These are phyloP conservation scores for Metacarcinus magister DNA, from an alignment of 2,888 invertebrate genomes.

Conservation along the genomic window DNA sequence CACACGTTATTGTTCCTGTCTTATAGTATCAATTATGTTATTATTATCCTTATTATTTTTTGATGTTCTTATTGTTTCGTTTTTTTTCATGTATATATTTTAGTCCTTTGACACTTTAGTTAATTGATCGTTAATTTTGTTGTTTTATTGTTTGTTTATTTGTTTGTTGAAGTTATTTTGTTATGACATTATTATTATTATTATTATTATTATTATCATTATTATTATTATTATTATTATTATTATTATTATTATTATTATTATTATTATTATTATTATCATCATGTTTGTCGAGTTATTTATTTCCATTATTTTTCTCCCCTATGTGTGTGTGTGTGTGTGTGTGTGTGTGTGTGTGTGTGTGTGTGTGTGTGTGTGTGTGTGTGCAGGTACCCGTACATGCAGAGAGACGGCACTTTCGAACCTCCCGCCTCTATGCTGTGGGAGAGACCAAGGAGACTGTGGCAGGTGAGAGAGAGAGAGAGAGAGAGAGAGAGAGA, in stretches of 20 bases:
- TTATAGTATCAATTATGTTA: too few relatives aligned
- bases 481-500: neutral
- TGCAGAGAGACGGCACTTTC: conserved; percentile 79
- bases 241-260: neutral
- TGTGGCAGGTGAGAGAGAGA: conserved; percentile 69
- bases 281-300: neutral
- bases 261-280: too few relatives aligned
- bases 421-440: conserved; percentile 81
- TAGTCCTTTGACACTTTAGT: too few relatives aligned
- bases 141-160: too few relatives aligned
- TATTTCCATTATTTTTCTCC: neutral
- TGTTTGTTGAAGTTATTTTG: too few relatives aligned
- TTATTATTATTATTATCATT: neutral
- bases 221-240: neutral
- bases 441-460: conserved; percentile 78
- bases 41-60: neutral
- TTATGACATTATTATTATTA: too few relatives aligned
- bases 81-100: too few relatives aligned
- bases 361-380: conserved; percentile 57
- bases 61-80: too few relatives aligned
- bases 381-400: conserved; percentile 77
- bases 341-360: conserved; percentile 61
- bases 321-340: conserved; percentile 50
- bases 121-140: too few relatives aligned
- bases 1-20: neutral